phyloP scores from a whole-genome alignment of 1,140 invertebrate species.

The Eufriesea mexicana region DNA sequence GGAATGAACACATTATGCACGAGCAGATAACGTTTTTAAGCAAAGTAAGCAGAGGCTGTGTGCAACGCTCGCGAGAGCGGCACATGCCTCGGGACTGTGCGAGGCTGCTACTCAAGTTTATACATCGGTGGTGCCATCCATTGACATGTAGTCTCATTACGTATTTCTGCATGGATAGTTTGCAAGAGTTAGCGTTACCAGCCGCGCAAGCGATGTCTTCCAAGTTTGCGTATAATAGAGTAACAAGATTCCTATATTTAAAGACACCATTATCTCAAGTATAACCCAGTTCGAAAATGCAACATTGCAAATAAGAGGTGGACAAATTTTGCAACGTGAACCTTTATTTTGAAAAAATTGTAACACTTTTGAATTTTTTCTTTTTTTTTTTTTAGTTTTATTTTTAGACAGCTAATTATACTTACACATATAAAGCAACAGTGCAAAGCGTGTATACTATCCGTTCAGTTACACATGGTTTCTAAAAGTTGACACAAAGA shows the following conservation, averaged over 20 bases:
- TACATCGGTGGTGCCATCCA: constrained; percentile 58
- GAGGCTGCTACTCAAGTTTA: constrained; percentile 27
- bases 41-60: background rate
- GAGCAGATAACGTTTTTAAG: constrained; percentile 12
- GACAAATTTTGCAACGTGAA: background rate
- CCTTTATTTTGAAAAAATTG: background rate
- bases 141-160: constrained; percentile 50
- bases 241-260: constrained; percentile 32
- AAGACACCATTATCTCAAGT: background rate
- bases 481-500: background rate
- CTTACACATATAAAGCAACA: background rate
- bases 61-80: background rate
- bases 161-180: constrained; percentile 45
- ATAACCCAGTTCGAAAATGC: background rate
- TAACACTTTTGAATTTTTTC: background rate
- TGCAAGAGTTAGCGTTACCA: constrained; percentile 50
- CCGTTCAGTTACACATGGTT: background rate
- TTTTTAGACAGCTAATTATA: background rate
- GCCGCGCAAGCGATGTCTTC: constrained; percentile 30
- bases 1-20: background rate
- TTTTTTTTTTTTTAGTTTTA: background rate
- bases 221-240: constrained; percentile 23
- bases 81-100: background rate
- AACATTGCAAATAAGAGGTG: no score
- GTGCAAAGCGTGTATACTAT: no score